These are phyloP conservation scores for Sclerurus mexicanus DNA, from an alignment of 2,113 vertebrate species.

Conservation along the genomic window DNA sequence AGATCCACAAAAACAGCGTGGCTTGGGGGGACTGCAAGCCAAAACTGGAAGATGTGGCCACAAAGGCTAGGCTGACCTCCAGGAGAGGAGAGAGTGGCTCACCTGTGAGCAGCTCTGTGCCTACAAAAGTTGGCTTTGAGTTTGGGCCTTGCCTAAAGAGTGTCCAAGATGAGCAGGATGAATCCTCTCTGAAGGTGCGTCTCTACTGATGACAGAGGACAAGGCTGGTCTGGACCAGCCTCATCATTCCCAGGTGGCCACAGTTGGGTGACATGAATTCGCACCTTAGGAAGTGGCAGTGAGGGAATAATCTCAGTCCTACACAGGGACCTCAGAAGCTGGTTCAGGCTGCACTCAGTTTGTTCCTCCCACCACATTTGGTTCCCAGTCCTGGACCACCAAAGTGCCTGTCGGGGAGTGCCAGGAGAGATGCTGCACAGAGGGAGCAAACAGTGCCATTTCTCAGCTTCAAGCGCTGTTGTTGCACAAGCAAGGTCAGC, in stretches of 20 bases:
- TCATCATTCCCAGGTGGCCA: neutral
- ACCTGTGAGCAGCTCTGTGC: neutral
- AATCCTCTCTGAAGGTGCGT: neutral
- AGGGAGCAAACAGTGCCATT: neutral
- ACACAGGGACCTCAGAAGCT: neutral
- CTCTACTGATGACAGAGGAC: neutral
- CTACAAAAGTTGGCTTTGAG: neutral
- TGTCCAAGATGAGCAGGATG: neutral
- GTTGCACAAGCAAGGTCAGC: neutral
- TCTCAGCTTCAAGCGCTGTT: neutral
- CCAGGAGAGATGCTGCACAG: neutral
- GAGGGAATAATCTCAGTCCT: neutral
- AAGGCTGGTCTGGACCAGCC: neutral
- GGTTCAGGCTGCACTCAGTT: neutral
- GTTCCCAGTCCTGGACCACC: neutral
- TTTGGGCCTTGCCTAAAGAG: neutral
- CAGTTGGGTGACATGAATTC: neutral
- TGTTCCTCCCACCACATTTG: neutral
- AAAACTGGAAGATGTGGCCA: neutral
- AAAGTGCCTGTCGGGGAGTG: neutral
- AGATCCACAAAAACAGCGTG: accelerated
- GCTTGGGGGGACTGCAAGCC: neutral
- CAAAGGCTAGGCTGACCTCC: neutral
- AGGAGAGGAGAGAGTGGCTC: neutral
- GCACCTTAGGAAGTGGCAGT: neutral